A percentile compares a stretch with the other conserved stretches of the same genome.
These are phyloP conservation scores for Drosophila melanogaster DNA, from an alignment of 1,140 invertebrate genomes.

Conservation along the genomic window Release_6_plus_ISO1_MT NT_033777.3:12745501-12746000, in stretches of 20 bases:
- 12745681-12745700: slow-evolving; percentile 16
- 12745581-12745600: slow-evolving; percentile 54
- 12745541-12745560: slow-evolving; percentile 36
- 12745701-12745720: neutral
- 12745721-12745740: slow-evolving; percentile 1
- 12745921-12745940: too few relatives aligned
- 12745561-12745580: slow-evolving; percentile 50
- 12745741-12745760: slow-evolving; percentile 26
- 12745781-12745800: slow-evolving; percentile 5
- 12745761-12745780: slow-evolving; percentile 24
- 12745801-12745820: neutral
- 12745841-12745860: too few relatives aligned
- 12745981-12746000: neutral
- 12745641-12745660: slow-evolving; percentile 18
- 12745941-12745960: too few relatives aligned
- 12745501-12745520: slow-evolving; percentile 22
- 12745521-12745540: slow-evolving; percentile 70
- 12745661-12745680: slow-evolving; percentile 17
- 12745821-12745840: neutral
- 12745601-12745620: slow-evolving; percentile 47
- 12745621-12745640: slow-evolving; percentile 46
- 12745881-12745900: neutral
- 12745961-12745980: too few relatives aligned
- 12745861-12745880: neutral
- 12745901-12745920: too few relatives aligned